phyloP scores from a whole-genome alignment of 1,140 invertebrate species.

The Solenopsis fugax region DNA sequence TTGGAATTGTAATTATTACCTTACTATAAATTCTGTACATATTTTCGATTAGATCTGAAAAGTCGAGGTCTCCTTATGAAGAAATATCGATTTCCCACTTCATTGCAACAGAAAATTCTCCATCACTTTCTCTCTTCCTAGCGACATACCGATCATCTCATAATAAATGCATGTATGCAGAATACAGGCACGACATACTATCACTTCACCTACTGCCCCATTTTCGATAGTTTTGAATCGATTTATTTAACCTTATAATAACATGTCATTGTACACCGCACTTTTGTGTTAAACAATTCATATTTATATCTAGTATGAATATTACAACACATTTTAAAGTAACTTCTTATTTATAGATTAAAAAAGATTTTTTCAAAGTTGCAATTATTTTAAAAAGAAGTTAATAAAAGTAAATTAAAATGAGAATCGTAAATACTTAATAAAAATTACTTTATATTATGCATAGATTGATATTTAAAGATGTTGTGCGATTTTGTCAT shows the following conservation, averaged over 20 bases:
- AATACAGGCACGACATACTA: constrained; percentile 35
- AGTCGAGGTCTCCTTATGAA: background rate
- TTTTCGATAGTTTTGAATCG: constrained; percentile 68
- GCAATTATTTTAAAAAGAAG: background rate
- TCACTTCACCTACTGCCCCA: constrained; percentile 52
- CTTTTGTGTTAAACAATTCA: background rate
- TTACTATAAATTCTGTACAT: background rate
- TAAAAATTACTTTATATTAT: background rate
- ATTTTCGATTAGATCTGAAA: constrained; percentile 14
- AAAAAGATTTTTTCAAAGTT: background rate
- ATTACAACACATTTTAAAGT: background rate
- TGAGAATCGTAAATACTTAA: background rate
- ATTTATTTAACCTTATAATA: constrained; percentile 56
- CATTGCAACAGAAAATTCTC: constrained; percentile 12
- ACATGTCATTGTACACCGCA: background rate
- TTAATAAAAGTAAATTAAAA: background rate
- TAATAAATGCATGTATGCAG: constrained; percentile 68
- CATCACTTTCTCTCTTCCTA: background rate
- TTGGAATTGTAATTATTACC: background rate
- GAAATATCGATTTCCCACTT: constrained; percentile 23
- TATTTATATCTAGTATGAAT: background rate
- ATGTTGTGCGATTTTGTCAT: background rate
- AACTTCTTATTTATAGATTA: background rate
- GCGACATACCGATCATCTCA: constrained; percentile 3
- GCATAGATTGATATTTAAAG: background rate